Evolutionary conservation across 2,113 vertebrate genomes (phyloP).

Genomic region (Gambusia affinis): DNA sequence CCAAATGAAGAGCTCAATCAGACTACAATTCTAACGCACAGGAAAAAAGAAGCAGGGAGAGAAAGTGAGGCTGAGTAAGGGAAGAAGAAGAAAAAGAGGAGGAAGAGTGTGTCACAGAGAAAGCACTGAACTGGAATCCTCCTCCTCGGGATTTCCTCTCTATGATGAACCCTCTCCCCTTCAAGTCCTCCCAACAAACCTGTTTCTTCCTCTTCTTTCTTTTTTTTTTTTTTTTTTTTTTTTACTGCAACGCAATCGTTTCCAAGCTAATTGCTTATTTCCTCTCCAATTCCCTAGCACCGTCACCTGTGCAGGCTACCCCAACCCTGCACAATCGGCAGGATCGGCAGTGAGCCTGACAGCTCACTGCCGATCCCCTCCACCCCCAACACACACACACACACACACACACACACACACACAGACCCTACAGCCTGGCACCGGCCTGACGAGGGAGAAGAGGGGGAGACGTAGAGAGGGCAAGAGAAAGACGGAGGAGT

Average conservation of each 20-base stretch:
- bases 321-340: too few species aligned
- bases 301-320: constrained; percentile 10
- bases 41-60: constrained; percentile 32
- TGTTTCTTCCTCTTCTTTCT: background rate
- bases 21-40: constrained; percentile 29
- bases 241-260: constrained; percentile 48
- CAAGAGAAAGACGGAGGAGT: background rate
- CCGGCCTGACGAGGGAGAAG: constrained; percentile 12
- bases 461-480: constrained; percentile 14
- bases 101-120: constrained; percentile 42
- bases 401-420: too few species aligned
- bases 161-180: constrained; percentile 53
- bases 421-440: constrained; percentile 24
- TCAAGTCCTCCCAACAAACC: background rate
- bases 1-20: constrained; percentile 15
- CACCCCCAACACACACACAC: too few species aligned
- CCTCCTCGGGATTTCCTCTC: constrained; percentile 77
- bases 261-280: constrained; percentile 44
- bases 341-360: too few species aligned
- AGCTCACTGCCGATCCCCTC: constrained; percentile 26
- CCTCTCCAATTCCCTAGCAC: constrained; percentile 16
- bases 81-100: background rate
- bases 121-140: constrained; percentile 74
- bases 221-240: too few species aligned
- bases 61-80: constrained; percentile 13